Conservation (phyloP, 2,797 vertebrate species). For the Poecilia gillii region DNA sequence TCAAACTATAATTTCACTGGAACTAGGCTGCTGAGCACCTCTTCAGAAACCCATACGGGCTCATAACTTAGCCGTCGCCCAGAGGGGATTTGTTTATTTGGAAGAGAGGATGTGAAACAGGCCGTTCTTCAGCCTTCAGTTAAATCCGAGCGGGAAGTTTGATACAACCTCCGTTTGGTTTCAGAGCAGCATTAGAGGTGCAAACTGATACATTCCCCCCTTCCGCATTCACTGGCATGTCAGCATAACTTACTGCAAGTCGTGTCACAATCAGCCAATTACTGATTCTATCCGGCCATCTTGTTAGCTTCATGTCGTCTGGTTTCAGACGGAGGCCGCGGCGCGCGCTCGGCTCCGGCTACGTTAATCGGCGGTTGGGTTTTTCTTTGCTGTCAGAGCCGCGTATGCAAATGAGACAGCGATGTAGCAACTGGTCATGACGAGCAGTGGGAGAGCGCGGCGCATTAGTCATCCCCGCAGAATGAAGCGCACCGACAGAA, state of each 20-base stretch:
- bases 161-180: conserved; percentile 11
- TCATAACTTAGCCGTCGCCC: not conserved
- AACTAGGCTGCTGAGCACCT: not conserved
- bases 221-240: not conserved
- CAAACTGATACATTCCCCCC: conserved; percentile 16
- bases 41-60: not conserved
- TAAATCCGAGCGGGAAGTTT: conserved; percentile 9
- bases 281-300: conserved; percentile 34
- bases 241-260: conserved; percentile 24
- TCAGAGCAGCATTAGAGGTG: conserved; percentile 16
- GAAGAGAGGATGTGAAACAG: conserved; percentile 2
- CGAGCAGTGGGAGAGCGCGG: conserved; percentile 67
- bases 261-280: conserved; percentile 47
- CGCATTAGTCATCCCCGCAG: conserved; percentile 72
- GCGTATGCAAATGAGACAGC: conserved; percentile 76
- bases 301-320: conserved; percentile 42
- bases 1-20: not conserved
- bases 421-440: conserved; percentile 70
- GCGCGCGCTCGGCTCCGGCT: conserved; percentile 20
- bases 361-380: conserved; percentile 57
- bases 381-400: conserved; percentile 63
- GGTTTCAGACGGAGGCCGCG: conserved; percentile 23
- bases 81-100: conserved; percentile 33
- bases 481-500: conserved; percentile 73
- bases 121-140: not conserved